Conservation (phyloP, 2,888 invertebrate species). For the Drosophila affinis region DNA sequence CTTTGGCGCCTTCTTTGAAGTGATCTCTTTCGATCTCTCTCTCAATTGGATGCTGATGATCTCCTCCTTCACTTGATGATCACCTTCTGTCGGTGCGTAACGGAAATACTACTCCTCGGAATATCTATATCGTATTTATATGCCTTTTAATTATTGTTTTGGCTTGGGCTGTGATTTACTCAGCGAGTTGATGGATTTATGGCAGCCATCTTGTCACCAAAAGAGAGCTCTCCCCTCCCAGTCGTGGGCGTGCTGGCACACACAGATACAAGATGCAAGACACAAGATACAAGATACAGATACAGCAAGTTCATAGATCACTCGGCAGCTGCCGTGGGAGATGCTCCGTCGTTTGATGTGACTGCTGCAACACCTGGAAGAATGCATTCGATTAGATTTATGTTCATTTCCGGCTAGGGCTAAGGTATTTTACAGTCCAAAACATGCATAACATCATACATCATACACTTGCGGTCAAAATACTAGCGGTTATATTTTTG, state of each 20-base stretch:
- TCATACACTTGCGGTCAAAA: not conserved
- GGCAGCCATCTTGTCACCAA: conserved; percentile 65
- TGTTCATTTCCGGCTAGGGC: conserved; percentile 53
- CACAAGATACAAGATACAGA: conserved; percentile 18
- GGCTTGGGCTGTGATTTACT: conserved; percentile 64
- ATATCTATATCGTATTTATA: conserved; percentile 42
- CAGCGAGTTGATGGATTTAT: conserved; percentile 73
- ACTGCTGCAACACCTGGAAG: conserved; percentile 71
- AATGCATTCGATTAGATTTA: conserved; percentile 66
- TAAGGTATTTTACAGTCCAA: not conserved
- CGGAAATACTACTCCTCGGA: conserved; percentile 58
- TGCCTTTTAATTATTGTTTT: conserved; percentile 66
- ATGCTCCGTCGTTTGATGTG: conserved; percentile 40
- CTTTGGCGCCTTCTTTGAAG: conserved; percentile 60
- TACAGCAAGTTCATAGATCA: conserved; percentile 63
- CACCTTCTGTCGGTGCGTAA: conserved; percentile 56
- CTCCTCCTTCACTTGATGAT: conserved; percentile 53
- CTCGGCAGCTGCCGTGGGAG: conserved; percentile 41
- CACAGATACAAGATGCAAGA: conserved; percentile 12
- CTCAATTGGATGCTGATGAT: conserved; percentile 41
- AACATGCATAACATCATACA: not conserved
- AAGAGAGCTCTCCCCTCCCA: conserved; percentile 25
- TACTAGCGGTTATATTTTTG: not conserved
- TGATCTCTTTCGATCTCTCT: conserved; percentile 24
- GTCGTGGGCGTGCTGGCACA: conserved; percentile 52